Conservation (phyloP, 2,888 invertebrate genomes). For the Chouioia cunea region DNA sequence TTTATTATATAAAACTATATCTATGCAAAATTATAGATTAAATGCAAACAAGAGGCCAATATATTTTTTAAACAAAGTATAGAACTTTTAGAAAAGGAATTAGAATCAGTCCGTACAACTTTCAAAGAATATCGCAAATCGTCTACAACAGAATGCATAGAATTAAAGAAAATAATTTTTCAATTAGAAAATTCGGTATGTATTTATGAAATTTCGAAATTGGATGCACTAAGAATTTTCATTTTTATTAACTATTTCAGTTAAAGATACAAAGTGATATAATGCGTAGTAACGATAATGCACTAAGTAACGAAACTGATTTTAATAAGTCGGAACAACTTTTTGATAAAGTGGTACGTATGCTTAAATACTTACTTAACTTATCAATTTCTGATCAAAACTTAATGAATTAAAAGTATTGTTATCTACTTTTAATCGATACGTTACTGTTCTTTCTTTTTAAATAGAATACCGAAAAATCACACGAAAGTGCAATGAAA, state of each 20-base stretch:
- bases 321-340: slow-evolving; percentile 54
- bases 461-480: slow-evolving; percentile 19
- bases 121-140: slow-evolving; percentile 52
- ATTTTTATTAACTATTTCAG: slow-evolving; percentile 49
- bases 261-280: slow-evolving; percentile 53
- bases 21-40: slow-evolving; percentile 47
- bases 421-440: neutral
- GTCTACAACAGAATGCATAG: slow-evolving; percentile 52
- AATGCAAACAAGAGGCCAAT: slow-evolving; percentile 57
- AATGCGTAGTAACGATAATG: slow-evolving; percentile 52
- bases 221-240: slow-evolving; percentile 3
- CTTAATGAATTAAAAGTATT: too few relatives aligned
- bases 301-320: slow-evolving; percentile 54
- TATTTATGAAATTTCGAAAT: slow-evolving; percentile 18
- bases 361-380: neutral
- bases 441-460: slow-evolving; percentile 4
- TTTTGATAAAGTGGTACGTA: slow-evolving; percentile 53
- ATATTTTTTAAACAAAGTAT: slow-evolving; percentile 53
- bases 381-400: too few relatives aligned
- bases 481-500: slow-evolving; percentile 9
- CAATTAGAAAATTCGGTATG: slow-evolving; percentile 57
- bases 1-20: slow-evolving; percentile 8
- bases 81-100: slow-evolving; percentile 55
- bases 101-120: slow-evolving; percentile 49
- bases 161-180: slow-evolving; percentile 54